phyloP scores from a whole-genome alignment of 2,888 invertebrate genomes.

The Eulithis testata region DNA sequence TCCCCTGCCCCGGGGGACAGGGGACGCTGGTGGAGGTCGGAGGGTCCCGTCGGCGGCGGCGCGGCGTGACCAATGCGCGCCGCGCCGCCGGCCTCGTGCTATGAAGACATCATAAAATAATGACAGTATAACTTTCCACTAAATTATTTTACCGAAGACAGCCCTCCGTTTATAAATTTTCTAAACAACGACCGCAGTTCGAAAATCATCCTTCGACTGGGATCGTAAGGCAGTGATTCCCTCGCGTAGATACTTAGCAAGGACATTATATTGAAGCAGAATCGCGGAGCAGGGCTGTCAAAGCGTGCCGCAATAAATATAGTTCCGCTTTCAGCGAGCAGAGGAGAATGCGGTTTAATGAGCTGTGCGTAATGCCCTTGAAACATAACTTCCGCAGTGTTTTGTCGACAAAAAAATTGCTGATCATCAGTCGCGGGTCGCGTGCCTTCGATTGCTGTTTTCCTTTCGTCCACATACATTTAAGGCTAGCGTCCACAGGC shows the following conservation, averaged over 20 bases:
- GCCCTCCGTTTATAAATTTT: slow-evolving; percentile 52
- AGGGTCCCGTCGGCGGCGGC: not conserved
- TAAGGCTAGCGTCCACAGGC: no score
- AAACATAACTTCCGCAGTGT: slow-evolving; percentile 77
- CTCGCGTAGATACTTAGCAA: not conserved
- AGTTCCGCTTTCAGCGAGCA: slow-evolving; percentile 65
- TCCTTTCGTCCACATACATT: slow-evolving; percentile 45
- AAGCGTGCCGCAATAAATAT: slow-evolving; percentile 76
- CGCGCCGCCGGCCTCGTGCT: slow-evolving; percentile 32
- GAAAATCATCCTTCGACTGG: slow-evolving; percentile 34
- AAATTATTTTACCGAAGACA: slow-evolving; percentile 60
- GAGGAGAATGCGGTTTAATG: slow-evolving; percentile 73
- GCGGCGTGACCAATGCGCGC: slow-evolving; percentile 36
- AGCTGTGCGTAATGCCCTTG: slow-evolving; percentile 76
- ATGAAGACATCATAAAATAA: slow-evolving; percentile 81
- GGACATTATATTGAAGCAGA: slow-evolving; percentile 10
- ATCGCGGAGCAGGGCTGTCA: slow-evolving; percentile 62
- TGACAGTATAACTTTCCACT: slow-evolving; percentile 64
- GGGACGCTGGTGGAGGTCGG: not conserved
- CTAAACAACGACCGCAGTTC: not conserved
- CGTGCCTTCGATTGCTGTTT: slow-evolving; percentile 48
- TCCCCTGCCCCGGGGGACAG: not conserved
- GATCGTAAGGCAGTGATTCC: not conserved
- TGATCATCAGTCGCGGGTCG: slow-evolving; percentile 40
- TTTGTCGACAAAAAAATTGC: slow-evolving; percentile 74